phyloP scores from a whole-genome alignment of 2,113 vertebrate species.

The Tupaia tana region DNA sequence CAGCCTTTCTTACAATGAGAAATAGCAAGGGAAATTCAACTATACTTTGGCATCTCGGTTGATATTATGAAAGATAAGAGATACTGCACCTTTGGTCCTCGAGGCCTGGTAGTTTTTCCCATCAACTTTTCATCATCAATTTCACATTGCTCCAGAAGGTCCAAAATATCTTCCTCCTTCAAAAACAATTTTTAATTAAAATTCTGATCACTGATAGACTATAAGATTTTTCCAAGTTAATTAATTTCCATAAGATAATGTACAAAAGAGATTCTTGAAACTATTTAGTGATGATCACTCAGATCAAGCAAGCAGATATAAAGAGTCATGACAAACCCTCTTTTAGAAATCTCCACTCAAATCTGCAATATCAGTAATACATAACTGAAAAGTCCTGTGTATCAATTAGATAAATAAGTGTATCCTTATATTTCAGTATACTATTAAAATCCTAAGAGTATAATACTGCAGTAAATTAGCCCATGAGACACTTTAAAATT shows the following conservation, averaged over 20 bases:
- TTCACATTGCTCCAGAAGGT: conserved; percentile 97
- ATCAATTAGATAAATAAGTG: not conserved
- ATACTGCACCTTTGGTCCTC: conserved; percentile 90
- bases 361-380: not conserved
- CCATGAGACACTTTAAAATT: conserved; percentile 10
- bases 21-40: not conserved
- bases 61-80: not conserved
- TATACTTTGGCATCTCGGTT: not conserved
- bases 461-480: not conserved
- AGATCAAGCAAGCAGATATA: not conserved
- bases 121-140: conserved; percentile 97
- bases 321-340: not conserved
- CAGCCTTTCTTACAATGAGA: not conserved
- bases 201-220: not conserved
- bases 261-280: not conserved
- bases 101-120: conserved; percentile 92
- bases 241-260: not conserved
- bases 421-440: not conserved
- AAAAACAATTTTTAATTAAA: conserved; percentile 66
- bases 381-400: not conserved
- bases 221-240: conserved; percentile 12
- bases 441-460: conserved; percentile 23
- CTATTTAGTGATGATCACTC: not conserved
- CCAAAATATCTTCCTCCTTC: conserved; percentile 98
- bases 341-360: conserved; percentile 36